Evolutionary conservation across 2,113 vertebrate species (phyloP), one percentile per base, ranked within the genome.

Genomic region (Phrynosoma platyrhinos): DNA sequence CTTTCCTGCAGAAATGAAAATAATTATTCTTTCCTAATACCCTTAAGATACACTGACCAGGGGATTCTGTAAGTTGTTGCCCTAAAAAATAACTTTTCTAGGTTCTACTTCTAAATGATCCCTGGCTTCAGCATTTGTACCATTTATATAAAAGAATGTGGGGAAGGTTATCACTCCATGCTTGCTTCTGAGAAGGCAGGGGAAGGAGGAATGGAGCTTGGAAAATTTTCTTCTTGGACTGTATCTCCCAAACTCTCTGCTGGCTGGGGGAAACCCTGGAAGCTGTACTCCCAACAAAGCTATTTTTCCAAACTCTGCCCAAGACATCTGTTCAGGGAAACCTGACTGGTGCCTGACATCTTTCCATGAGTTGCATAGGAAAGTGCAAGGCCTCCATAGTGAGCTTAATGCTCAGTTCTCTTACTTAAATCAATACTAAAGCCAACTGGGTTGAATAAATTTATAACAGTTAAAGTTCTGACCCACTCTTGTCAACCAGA

Each of bases 1-100:
- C 36, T 90, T 42, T 82, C 82, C 82, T 32, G 30, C 0, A 81
- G 82, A 79, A 86, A 87, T 78, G 82, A 62, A 85, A 90, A 83
- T 78, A 53, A 85, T 88, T 86, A 0, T 69, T 79, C 42, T 91
- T 90, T 87, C 83, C 89, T 79, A 0, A 69, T 42, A 42, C 58
- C 0, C 20, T 72, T 82, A 91, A 84, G 1, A 85, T 5, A 62
- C 18, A 18, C n/a, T 20, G 16, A 14, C 1, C 14, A 16, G 64
- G 18, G 25, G 30, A 71, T 71, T 71, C 27, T 71, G 25, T 27
- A 71, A 1, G 10, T 52, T 78, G 36, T 52, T 25, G 23, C 23
- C 21, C 6, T 52, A 23, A 78, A 71, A 71, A 9, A 10, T 71
- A 71, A 71, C 30, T 78, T 27, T 76, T 27, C 68, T 23, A 25